Evolutionary conservation across 2,113 vertebrate genomes (phyloP).

Genomic region (Marmota monax): DNA sequence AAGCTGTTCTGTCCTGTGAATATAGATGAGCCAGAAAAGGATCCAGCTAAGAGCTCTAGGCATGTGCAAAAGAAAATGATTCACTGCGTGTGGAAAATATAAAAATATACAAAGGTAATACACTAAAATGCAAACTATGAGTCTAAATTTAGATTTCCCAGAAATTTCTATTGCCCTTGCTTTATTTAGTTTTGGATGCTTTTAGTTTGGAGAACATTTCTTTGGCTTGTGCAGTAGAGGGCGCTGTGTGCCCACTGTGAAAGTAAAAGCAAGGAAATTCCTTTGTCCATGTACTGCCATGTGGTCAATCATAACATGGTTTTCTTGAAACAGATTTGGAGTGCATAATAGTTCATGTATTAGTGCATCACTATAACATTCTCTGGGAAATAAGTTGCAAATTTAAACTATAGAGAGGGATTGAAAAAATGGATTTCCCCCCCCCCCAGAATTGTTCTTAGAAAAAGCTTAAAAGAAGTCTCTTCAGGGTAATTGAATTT

Average conservation of each 20-base stretch:
- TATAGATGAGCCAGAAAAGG: background rate
- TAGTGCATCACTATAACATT: background rate
- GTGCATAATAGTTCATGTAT: background rate
- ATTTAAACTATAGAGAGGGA: background rate
- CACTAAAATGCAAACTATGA: background rate
- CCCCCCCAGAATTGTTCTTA: background rate
- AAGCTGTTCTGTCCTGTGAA: background rate
- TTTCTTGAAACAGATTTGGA: slow-evolving; percentile 18
- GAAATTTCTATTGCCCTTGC: background rate
- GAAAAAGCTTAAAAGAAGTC: background rate
- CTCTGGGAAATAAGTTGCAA: background rate
- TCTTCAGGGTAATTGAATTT: background rate
- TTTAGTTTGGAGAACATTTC: background rate
- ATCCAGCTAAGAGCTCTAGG: background rate
- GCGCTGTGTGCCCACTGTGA: slow-evolving; percentile 45
- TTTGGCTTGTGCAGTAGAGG: slow-evolving; percentile 83
- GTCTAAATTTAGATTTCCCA: background rate
- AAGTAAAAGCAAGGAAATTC: background rate
- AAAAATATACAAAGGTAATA: background rate
- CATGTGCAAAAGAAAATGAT: background rate
- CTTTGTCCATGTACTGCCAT: background rate
- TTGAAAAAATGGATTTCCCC: background rate
- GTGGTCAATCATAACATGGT: background rate
- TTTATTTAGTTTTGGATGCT: background rate
- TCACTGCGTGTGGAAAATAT: background rate